phyloP scores from a whole-genome alignment of 2,113 vertebrate genomes.

The Rostratula benghalensis region DNA sequence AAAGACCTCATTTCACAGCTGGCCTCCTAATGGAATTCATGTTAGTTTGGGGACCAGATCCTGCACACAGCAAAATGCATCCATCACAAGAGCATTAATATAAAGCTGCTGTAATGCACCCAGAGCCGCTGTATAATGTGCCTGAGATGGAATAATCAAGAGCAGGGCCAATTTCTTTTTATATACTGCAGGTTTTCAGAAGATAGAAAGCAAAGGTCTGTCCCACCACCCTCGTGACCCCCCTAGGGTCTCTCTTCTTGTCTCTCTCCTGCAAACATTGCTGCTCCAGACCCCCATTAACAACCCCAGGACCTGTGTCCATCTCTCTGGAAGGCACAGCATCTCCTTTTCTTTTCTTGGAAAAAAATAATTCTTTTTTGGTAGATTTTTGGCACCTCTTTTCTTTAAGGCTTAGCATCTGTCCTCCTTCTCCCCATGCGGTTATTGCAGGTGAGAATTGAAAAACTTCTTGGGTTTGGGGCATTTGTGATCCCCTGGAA shows the following conservation, averaged over 20 bases:
- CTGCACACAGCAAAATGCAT: constrained; percentile 11
- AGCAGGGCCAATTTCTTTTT: background rate
- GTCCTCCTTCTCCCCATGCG: accelerated
- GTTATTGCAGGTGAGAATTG: background rate
- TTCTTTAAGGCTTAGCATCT: background rate
- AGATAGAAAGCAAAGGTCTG: background rate
- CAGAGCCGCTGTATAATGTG: background rate
- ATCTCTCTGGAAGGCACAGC: background rate
- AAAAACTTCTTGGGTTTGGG: background rate
- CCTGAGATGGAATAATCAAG: background rate
- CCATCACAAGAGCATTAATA: constrained; percentile 53
- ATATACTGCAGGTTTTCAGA: background rate
- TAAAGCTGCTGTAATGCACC: constrained; percentile 15
- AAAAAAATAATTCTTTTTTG: background rate
- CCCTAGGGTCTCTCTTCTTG: background rate
- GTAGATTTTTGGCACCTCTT: background rate
- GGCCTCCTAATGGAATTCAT: constrained; percentile 35
- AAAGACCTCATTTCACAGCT: constrained; percentile 40
- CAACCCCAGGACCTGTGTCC: background rate
- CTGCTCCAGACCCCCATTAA: background rate
- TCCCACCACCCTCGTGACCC: background rate
- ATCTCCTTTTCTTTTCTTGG: background rate
- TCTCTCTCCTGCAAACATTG: background rate
- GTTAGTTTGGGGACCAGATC: constrained; percentile 18
- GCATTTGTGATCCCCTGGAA: background rate